Base-by-base conservation (phyloP, 2,888 invertebrate genomes). In the Gryllus longicercus region DNA sequence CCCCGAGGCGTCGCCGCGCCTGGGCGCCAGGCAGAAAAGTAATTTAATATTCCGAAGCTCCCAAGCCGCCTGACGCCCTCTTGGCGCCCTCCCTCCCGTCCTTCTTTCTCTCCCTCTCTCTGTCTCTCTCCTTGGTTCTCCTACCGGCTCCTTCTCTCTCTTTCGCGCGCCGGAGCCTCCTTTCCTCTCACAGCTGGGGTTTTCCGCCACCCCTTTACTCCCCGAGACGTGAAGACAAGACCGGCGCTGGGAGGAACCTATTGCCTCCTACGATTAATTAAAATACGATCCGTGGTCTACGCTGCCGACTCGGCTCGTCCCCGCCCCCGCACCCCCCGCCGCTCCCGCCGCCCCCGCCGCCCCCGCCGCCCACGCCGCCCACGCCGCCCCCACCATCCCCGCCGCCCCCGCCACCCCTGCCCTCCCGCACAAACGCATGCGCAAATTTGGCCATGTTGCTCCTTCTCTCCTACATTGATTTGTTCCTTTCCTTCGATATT, bases 41-140 rank as follows among this genome's bases (percentile, higher is more conserved):
- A 63, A 63, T 63, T 63, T 63, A 63, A 63, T 63, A 63, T 63
- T 63, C 63, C 63, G 63, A 63, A 63, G 63, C 63, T 63, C 63
- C 63, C 14, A 63, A 63, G 16, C 63, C 63, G 63, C 63, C 63
- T 63, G 63, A n/a, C 63, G 63, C 63, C 63, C 63, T 63, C 63
- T n/a, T 63, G 16, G 63, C 14, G 63, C n/a, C 63, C 63, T 63
- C 63, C 63, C 51, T 2, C 51, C 3, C 51, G 0, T 3, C n/a
- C 63, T 8, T n/a, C n/a, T 63, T 63, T 63, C 63, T 18, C 63
- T 63, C n/a, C n/a, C 63, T 8, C 63, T 63, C 51, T 2, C 63
- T 63, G 16, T 14, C 14, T 63, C 63, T 63, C 5, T 63, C 63
- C 63, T 12, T 63, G n/a, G 63, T 4, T 63, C n/a, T 63, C 18